Conservation (phyloP, 2,888 invertebrate species). For the Strigamia maritima region DNA sequence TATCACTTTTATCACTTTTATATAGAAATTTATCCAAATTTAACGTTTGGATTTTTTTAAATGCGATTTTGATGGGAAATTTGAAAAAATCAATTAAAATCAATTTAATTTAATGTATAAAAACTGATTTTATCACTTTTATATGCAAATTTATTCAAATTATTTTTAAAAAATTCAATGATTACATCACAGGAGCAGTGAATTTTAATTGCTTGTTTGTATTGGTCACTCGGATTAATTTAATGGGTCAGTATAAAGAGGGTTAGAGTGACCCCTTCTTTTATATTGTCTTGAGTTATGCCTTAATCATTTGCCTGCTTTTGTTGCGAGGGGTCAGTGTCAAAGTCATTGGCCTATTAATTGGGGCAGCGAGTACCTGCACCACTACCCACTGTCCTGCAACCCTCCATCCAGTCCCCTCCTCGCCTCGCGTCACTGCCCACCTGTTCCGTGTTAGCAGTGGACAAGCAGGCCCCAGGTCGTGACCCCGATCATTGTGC, state of each 20-base stretch:
- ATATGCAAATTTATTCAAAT: no score
- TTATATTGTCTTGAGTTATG: constrained; percentile 13
- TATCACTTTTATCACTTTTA: no score
- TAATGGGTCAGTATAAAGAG: neutral
- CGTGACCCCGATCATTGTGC: neutral
- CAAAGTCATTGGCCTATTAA: constrained; percentile 17
- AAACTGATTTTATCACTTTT: no score
- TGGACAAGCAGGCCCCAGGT: constrained; percentile 22
- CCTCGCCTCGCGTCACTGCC: constrained; percentile 10
- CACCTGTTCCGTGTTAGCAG: constrained; percentile 9
- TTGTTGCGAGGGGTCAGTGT: constrained; percentile 15
- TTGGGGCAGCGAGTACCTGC: constrained; percentile 26
- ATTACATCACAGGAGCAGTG: neutral
- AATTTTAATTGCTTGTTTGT: neutral
- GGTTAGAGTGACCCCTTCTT: neutral
- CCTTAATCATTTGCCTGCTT: constrained; percentile 12
- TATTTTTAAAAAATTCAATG: no score
- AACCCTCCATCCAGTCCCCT: neutral
- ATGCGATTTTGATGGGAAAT: no score
- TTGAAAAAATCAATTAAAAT: no score
- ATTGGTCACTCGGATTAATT: neutral
- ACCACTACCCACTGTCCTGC: constrained; percentile 22
- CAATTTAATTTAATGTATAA: no score
- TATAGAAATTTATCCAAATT: no score
- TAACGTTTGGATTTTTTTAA: no score